Base-by-base conservation (phyloP, 2,888 invertebrate species). In the Apoderus coryli region DNA sequence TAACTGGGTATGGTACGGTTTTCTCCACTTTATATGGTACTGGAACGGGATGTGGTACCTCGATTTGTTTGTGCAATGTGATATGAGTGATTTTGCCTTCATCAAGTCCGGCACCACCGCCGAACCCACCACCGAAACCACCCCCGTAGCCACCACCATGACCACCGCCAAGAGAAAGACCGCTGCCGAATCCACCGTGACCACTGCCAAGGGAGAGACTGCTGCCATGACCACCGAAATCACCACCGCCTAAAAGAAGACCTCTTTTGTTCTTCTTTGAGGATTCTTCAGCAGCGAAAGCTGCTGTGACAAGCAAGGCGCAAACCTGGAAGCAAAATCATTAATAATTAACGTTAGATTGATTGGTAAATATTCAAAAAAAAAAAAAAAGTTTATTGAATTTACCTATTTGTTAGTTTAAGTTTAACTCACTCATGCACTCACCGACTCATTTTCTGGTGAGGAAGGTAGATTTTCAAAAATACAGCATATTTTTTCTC, bases 31-130 rank as follows among this genome's bases (percentile, higher is more conserved):
- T 50, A 14, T 48, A 45, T 14, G 63, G 63, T 4, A 78, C 78
- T 27, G 79, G 78, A 13, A 40, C 39, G 1, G 45, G 46, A 55
- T 78, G 38, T 16, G 60, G 69, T 39, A 67, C 60, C 16, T 63
- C 66, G 26, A 71, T 63, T 42, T 69, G 69, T 53, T 73, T 75
- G 38, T 71, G 64, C 27, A 74, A 60, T 26, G 74, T 74, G 52
- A 73, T 62, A 40, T 72, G 63, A 37, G 59, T 61, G 50, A 52
- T 38, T 25, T 42, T 41, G 10, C 63, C 64, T 23, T 61, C 56
- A 10, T 41, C 42, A 6, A 27, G 33, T 7, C 42, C 42, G 4
- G 27, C 22, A 3, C 41, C 41, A 12, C 35, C 39, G 3, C 40
- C 40, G 4, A 27, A 32, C 11, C 45, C 47, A 29, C 40, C 42